Evolutionary conservation across 2,113 vertebrate genomes (phyloP).

Genomic region (Archocentrus centrarchus): DNA sequence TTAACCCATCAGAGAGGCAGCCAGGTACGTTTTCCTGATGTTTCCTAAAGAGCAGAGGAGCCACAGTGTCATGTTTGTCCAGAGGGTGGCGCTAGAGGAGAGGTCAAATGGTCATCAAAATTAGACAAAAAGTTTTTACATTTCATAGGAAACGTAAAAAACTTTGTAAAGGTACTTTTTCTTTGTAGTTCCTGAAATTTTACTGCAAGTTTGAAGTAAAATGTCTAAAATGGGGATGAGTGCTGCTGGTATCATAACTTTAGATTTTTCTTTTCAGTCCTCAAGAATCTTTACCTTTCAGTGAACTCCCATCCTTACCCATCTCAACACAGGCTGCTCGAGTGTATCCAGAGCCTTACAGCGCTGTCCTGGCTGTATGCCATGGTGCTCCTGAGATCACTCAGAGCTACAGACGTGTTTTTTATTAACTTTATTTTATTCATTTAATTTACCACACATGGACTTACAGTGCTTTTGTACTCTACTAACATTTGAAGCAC

Average conservation of each 20-base stretch:
- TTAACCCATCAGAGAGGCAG: constrained; percentile 80
- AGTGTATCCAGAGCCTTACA: too few species aligned
- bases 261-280: too few species aligned
- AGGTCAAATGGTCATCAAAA: neutral
- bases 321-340: too few species aligned
- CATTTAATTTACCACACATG: neutral
- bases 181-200: too few species aligned
- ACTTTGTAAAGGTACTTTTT: too few species aligned
- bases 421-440: neutral
- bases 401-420: neutral
- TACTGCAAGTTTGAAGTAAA: too few species aligned
- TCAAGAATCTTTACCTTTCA: too few species aligned
- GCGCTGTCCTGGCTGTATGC: too few species aligned
- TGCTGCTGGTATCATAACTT: too few species aligned
- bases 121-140: neutral
- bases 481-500: too few species aligned
- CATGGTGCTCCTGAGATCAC: neutral
- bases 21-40: constrained; percentile 65
- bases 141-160: neutral
- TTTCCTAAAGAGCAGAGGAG: neutral
- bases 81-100: neutral
- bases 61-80: neutral
- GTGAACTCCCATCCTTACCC: too few species aligned
- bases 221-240: too few species aligned
- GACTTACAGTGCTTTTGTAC: neutral